These are phyloP conservation scores for Seira ritae DNA, from an alignment of 2,888 invertebrate genomes.

Conservation along the genomic window DNA sequence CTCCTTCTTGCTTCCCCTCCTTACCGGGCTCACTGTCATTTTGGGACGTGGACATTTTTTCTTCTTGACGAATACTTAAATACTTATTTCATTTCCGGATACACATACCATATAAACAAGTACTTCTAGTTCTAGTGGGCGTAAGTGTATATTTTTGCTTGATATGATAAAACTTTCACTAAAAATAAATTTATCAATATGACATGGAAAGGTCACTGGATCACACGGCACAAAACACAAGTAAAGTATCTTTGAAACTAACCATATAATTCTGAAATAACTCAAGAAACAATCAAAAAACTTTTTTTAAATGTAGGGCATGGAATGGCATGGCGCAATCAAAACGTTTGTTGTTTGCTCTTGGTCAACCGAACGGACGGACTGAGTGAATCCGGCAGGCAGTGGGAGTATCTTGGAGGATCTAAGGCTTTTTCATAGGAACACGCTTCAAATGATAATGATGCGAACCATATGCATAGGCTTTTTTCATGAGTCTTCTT, in stretches of 20 bases:
- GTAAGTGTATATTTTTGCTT: background rate
- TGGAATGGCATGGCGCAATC: too few species aligned
- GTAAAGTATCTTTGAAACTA: too few species aligned
- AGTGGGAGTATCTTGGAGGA: constrained; percentile 63
- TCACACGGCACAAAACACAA: too few species aligned
- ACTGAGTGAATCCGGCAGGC: constrained; percentile 2
- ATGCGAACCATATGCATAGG: background rate
- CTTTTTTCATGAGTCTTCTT: background rate
- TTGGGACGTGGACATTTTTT: constrained; percentile 27
- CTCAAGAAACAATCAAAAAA: too few species aligned
- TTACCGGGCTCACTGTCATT: background rate
- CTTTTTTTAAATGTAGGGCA: too few species aligned
- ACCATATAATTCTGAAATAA: too few species aligned
- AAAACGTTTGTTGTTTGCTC: background rate
- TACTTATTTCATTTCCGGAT: too few species aligned
- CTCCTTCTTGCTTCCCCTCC: background rate
- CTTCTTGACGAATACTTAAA: background rate
- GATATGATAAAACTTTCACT: background rate
- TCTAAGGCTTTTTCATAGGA: constrained; percentile 18
- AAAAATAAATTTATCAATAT: background rate
- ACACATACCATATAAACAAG: background rate
- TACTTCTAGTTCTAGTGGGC: background rate
- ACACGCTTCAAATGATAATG: constrained; percentile 12
- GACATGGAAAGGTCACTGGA: background rate
- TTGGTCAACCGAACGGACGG: constrained; percentile 36